Conservation (phyloP, 2,797 vertebrate species). For the Petrocephalus sullivani region DNA sequence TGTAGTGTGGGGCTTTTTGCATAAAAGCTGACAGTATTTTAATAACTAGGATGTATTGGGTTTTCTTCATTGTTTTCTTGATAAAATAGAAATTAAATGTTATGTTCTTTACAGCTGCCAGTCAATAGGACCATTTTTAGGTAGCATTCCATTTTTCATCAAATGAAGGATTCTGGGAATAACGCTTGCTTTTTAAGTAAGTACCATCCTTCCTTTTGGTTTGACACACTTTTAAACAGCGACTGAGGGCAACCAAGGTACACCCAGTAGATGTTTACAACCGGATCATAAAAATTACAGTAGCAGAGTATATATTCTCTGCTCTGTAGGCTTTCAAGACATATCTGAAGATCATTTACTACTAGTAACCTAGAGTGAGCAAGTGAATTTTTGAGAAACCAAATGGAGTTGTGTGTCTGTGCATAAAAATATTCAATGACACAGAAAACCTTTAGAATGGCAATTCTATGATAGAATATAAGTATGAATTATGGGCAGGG, state of each 20-base stretch:
- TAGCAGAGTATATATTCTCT: neutral
- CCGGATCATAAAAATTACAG: neutral
- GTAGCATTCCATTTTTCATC: neutral
- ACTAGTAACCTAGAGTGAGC: neutral
- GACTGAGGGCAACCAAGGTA: neutral
- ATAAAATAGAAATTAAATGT: neutral
- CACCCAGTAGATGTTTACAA: neutral
- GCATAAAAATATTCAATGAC: neutral
- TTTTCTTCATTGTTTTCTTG: neutral
- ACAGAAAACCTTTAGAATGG: neutral
- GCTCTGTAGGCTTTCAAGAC: neutral
- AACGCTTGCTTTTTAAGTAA: neutral
- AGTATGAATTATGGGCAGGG: neutral
- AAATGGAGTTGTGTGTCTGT: neutral
- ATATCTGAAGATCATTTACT: neutral
- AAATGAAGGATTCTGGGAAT: slow-evolving; percentile 2
- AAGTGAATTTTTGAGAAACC: neutral
- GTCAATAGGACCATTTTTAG: neutral
- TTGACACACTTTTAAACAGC: neutral
- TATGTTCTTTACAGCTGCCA: neutral
- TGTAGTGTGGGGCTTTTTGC: neutral
- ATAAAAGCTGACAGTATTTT: neutral
- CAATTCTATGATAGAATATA: neutral
- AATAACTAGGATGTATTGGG: neutral
- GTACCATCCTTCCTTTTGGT: neutral